Conservation (phyloP, 2,888 invertebrate species). For the Eristalis tenax region DNA sequence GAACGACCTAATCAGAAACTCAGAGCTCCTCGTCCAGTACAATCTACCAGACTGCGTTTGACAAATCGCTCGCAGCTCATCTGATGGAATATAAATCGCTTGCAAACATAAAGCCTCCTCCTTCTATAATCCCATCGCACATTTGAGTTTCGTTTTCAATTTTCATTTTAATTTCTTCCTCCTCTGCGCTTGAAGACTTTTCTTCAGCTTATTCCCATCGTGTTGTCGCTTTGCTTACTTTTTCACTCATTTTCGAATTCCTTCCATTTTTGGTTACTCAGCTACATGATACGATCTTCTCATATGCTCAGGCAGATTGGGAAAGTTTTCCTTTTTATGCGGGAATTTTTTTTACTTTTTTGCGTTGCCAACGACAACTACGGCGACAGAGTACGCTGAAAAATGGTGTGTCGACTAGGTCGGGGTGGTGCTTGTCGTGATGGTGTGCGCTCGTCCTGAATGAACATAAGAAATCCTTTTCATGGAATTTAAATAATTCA, state of each 20-base stretch:
- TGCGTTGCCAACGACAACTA: background rate
- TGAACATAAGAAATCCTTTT: conserved; percentile 66
- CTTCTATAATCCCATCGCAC: conserved; percentile 19
- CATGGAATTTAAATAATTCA: conserved; percentile 70
- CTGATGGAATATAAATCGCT: background rate
- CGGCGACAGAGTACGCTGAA: conserved; percentile 5
- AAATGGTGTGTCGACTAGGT: conserved; percentile 17
- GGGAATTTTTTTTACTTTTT: background rate
- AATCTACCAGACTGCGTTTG: background rate
- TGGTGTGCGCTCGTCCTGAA: conserved; percentile 13
- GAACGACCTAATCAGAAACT: no score
- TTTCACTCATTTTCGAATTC: conserved; percentile 41
- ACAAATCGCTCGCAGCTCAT: background rate
- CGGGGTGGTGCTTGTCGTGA: background rate
- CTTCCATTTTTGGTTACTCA: conserved; percentile 56
- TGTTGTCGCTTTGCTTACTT: background rate
- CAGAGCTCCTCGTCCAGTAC: no score
- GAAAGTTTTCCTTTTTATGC: conserved; percentile 40
- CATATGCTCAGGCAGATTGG: conserved; percentile 54
- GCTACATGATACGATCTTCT: conserved; percentile 54
- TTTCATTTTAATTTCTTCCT: conserved; percentile 41
- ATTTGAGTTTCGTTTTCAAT: conserved; percentile 39
- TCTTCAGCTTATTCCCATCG: conserved; percentile 12
- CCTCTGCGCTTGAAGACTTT: background rate
- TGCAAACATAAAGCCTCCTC: background rate